Percentiles rank a stretch among this genome's conserved stretches.
phyloP scores from a whole-genome alignment of 1,140 invertebrate species.

The Conopomorpha cramerella region DNA sequence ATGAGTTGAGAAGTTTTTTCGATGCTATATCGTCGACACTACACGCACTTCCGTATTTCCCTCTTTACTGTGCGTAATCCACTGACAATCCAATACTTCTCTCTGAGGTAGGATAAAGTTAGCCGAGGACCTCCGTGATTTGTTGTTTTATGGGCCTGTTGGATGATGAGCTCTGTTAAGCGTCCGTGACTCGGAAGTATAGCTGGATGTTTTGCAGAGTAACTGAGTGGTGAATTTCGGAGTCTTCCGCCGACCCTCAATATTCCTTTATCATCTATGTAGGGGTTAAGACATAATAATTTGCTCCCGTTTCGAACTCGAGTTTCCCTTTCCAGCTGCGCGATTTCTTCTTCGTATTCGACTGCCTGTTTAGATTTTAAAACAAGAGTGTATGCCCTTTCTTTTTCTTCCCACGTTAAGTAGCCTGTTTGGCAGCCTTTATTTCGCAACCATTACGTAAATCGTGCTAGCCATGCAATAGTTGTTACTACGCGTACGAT shows the following conservation, averaged over 20 bases:
- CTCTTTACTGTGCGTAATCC: constrained; percentile 1
- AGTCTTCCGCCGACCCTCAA: constrained; percentile 11
- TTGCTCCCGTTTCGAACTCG: too few species aligned
- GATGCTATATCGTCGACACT: constrained; percentile 6
- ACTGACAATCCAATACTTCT: constrained; percentile 13
- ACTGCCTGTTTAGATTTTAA: too few species aligned
- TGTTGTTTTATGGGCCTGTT: constrained; percentile 6
- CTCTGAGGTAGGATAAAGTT: constrained; percentile 6
- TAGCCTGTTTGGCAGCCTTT: too few species aligned
- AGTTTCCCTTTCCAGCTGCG: too few species aligned
- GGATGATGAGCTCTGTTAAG: constrained; percentile 10
- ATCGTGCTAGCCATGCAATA: too few species aligned
- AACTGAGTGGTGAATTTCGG: not conserved
- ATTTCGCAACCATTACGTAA: too few species aligned
- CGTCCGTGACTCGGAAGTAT: constrained; percentile 8
- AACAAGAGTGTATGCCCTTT: too few species aligned
- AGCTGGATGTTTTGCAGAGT: constrained; percentile 3
- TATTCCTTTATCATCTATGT: too few species aligned
- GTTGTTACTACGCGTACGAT: too few species aligned
- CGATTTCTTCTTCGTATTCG: too few species aligned
- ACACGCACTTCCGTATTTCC: constrained; percentile 5
- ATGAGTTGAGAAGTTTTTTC: constrained; percentile 9
- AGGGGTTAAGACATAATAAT: too few species aligned
- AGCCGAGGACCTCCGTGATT: constrained; percentile 13
- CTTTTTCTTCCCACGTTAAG: too few species aligned